Evolutionary conservation across 35 echinoderm and acorn worm species (phyloP).

Genomic region (Chiridota heheva): DNA sequence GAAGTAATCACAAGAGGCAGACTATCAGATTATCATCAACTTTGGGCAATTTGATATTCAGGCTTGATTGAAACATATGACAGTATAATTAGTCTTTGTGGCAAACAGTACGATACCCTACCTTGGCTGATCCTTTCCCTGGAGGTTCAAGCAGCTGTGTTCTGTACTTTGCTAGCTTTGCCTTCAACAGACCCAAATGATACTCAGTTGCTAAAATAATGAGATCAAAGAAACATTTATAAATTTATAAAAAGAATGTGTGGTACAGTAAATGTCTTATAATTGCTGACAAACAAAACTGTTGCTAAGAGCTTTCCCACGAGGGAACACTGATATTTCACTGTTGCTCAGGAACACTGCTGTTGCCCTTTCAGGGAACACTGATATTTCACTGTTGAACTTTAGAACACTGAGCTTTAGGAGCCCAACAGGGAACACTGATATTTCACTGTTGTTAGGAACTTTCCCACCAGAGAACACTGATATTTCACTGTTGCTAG

Average conservation of each 20-base stretch:
- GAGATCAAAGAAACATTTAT: neutral
- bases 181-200: conserved; percentile 97
- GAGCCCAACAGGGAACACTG: no score
- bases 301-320: neutral
- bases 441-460: no score
- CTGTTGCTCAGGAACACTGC: neutral
- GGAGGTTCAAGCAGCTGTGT: conserved; percentile 84
- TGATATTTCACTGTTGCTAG: no score
- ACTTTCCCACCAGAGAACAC: no score
- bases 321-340: neutral
- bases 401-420: no score
- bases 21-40: neutral
- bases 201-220: conserved; percentile 83
- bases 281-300: neutral
- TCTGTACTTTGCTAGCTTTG: conserved; percentile 96
- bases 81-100: neutral
- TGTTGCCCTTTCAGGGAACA: neutral
- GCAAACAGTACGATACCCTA: no score
- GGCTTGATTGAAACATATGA: neutral
- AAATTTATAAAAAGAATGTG: neutral
- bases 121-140: conserved; percentile 80
- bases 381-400: no score
- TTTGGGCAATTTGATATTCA: neutral
- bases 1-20: neutral
- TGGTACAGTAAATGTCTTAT: neutral